These are phyloP conservation scores for Mormyrus iriodes DNA, from an alignment of 2,113 vertebrate genomes.

Conservation along the genomic window DNA sequence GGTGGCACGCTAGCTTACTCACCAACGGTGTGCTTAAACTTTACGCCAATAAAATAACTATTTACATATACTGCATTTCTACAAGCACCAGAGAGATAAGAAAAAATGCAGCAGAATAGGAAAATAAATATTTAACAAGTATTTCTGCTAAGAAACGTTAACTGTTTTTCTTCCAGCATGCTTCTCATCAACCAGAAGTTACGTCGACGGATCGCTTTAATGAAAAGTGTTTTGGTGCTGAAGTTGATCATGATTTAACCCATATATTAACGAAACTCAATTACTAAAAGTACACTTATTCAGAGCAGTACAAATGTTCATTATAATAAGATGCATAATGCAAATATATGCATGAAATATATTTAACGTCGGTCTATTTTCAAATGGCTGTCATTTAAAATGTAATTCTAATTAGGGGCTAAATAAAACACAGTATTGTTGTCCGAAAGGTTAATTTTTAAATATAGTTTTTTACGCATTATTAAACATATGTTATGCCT, in stretches of 20 bases:
- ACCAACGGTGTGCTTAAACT: not conserved
- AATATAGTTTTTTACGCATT: not conserved
- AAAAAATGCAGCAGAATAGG: not conserved
- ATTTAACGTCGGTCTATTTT: not conserved
- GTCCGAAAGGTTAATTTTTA: not conserved
- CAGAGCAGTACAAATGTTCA: not conserved
- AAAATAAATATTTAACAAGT: not conserved
- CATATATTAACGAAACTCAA: not conserved
- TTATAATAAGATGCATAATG: not conserved
- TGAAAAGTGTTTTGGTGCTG: not conserved
- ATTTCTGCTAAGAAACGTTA: not conserved
- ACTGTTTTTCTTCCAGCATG: not conserved
- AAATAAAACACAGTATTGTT: not conserved
- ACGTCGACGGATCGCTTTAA: not conserved
- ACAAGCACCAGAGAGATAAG: not conserved
- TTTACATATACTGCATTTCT: not conserved
- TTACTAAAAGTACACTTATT: not conserved
- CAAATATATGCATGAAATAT: not conserved
- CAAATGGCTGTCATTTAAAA: not conserved
- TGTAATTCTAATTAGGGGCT: not conserved
- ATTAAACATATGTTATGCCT: not conserved
- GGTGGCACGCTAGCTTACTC: not conserved
- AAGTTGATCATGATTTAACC: not conserved
- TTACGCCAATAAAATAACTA: not conserved
- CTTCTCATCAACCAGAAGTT: not conserved